Base-by-base conservation (phyloP, 2,888 invertebrate species). In the Amblyjoppa fuscipennis region DNA sequence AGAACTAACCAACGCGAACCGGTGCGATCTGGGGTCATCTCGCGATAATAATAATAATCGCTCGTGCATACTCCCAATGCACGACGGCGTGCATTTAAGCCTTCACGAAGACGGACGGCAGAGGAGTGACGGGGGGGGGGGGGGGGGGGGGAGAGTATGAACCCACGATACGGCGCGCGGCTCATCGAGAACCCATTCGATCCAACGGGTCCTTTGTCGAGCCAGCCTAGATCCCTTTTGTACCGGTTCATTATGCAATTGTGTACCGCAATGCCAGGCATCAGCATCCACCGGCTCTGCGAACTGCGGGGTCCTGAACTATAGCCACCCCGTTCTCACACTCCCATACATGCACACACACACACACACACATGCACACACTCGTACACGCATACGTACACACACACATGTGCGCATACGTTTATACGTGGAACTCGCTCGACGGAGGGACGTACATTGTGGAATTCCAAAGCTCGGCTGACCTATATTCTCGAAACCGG, bases 201-300 rank as follows among this genome's bases (percentile, higher is more conserved):
- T 77, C 45, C 34, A 51, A 53, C 79, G 49, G 28, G 45, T 83
- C 68, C 68, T 73, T 78, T 66, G 73, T 74, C 45, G 59, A 68
- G 38, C 53, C 45, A 73, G 76, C 34, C 59, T 28, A 51, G 70
- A 41, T 71, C 31, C 9, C 76, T 70, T 61, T 84, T 68, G 56
- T 77, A 38, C 59, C 68, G 41, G 85, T 89, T 90, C 89, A 89
- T 90, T 90, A 85, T 88, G 87, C 89, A 90, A 90, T 89, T 89
- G 89, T 77, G 79, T 70, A 61, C 64, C n/a, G 28, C 41, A 74
- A 76, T 53, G 20, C 64, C 69, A 61, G 31, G 51, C 64, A 53
- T 80, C 45, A 28, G 38, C 81, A 69, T 59, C 59, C 41, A 75
- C 66, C 41, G 45, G 9, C 45, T 59, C 45, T 45, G 20, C n/a